A percentile compares a stretch with the other conserved stretches of the same genome.
Conservation (phyloP, 1,140 invertebrate species). For the Neuroterus valhalla region DNA sequence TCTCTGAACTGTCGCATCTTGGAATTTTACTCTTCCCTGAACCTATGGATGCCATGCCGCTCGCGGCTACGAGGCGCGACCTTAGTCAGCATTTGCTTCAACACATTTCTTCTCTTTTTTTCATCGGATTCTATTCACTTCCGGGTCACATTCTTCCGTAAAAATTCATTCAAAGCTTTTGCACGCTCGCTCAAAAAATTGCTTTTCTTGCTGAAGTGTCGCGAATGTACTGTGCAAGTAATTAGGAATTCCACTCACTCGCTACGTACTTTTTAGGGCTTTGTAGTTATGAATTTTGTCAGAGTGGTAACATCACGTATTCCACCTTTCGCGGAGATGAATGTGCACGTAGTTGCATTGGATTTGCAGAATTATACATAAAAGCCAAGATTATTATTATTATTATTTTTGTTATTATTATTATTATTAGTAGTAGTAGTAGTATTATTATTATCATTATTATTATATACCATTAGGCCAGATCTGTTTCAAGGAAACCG, state of each 20-base stretch:
- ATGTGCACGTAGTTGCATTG: background rate
- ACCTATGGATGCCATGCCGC: background rate
- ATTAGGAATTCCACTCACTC: constrained; percentile 26
- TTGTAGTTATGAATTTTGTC: constrained; percentile 10
- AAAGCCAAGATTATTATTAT: constrained; percentile 12
- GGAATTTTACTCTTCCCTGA: constrained; percentile 2
- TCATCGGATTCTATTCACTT: background rate
- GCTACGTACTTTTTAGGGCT: constrained; percentile 5
- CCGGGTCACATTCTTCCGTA: constrained; percentile 24
- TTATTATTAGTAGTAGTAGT: no score
- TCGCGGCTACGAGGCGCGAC: constrained; percentile 19
- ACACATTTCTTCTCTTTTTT: constrained; percentile 38
- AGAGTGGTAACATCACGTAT: constrained; percentile 22
- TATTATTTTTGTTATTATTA: background rate
- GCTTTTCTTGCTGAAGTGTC: constrained; percentile 15
- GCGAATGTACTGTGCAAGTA: background rate
- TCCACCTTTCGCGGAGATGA: constrained; percentile 2
- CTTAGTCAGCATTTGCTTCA: constrained; percentile 40
- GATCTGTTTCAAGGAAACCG: no score
- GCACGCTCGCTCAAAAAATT: constrained; percentile 11
- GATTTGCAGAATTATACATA: constrained; percentile 17
- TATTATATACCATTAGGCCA: no score
- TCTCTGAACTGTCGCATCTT: constrained; percentile 6
- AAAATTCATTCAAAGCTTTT: constrained; percentile 21
- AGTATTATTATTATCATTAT: background rate